Base-by-base conservation (phyloP, 1,140 invertebrate genomes). In the Apis dorsata region DNA sequence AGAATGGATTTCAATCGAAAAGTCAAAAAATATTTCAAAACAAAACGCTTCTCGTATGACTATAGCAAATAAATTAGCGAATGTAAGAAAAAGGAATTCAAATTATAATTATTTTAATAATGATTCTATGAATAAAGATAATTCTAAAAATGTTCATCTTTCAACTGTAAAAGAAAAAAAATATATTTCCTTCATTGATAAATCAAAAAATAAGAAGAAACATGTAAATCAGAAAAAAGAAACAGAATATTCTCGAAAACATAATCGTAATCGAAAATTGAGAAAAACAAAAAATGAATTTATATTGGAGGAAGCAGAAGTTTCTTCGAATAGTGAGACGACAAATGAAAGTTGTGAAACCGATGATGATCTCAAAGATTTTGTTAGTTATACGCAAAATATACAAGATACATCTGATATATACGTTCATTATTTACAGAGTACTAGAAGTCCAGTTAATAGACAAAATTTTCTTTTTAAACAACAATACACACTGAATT, bases 361-460 rank as follows among this genome's bases (percentile, higher is more conserved):
- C 3, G 92, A 94, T 0, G 90, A 93, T 15, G 92, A 94, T 65
- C 91, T 93, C 9, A 59, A 73, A 0, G 81, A 77, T 81, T 94
- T 94, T 53, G 88, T 94, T 0, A 94, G 93, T 79, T 88, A 94
- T 53, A 91, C 92, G 1, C 93, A 94, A 76, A 90, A 94, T 57
- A 85, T 91, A 11, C 90, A 93, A 10, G 92, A 93, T 68, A 57
- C 90, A 53, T 83, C 93, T 17, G 93, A 95, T 81, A 95, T 95
- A 93, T 92, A 94, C 51, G 95, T 93, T 9, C 93, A 95, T 82
- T 96, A 96, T 90, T 89, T 96, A 34, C 94, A 94, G 82, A 95
- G 95, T 28, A 86, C 95, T 5, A 95, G 92, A 53, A 92, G 92
- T 77, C 92, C 92, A 1, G 4, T 69, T 0, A 85, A 77, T 60